Evolutionary conservation across 2,113 vertebrate species (phyloP), one percentile per base, ranked within the genome.

Genomic region (Amphiprion ocellaris): DNA sequence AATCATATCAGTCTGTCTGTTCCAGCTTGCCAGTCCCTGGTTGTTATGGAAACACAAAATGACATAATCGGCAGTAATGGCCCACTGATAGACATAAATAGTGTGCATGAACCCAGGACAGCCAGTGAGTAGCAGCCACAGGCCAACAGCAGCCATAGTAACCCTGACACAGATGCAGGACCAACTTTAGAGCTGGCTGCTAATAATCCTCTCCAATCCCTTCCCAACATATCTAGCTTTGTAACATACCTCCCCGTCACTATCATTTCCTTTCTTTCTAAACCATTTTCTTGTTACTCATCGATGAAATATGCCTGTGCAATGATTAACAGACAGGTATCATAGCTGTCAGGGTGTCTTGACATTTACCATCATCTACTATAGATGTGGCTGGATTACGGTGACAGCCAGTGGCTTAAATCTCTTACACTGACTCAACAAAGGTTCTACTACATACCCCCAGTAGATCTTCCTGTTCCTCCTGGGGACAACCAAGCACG

Each of bases 161-260:
- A 76, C 81, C 81, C 58, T 83, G 80, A 86, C 89, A 82, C 70
- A 89, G 65, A 80, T 76, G 66, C 56, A 79, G 28, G 46, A 75
- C 74, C 80, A 86, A 75, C 70, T 87, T 90, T 79, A 90, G 85
- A 82, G 47, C 68, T 71, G 39, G 9, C 82, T 73, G 61, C 67
- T 59, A 71, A 66, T 92, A 92, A 92, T 90, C 91, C 82, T 19
- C 8, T 76, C 58, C 54, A 90, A 92, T 92, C 92, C 81, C 52
- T 69, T 79, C 56, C 9, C 46, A 52, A 71, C 54, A 78, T 46
- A 62, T 60, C 26, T 47, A 81, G 46, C n/a, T 62, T 44, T 21
- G 56, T 28, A 17, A 61, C 52, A 37, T 41, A 62, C 28, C 62
- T 19, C 67, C 21, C 30, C n/a, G 14, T 23, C 62, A 69, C 55